These are phyloP conservation scores for Yponomeuta plumbellus DNA, from an alignment of 2,888 invertebrate species.

Conservation along the genomic window DNA sequence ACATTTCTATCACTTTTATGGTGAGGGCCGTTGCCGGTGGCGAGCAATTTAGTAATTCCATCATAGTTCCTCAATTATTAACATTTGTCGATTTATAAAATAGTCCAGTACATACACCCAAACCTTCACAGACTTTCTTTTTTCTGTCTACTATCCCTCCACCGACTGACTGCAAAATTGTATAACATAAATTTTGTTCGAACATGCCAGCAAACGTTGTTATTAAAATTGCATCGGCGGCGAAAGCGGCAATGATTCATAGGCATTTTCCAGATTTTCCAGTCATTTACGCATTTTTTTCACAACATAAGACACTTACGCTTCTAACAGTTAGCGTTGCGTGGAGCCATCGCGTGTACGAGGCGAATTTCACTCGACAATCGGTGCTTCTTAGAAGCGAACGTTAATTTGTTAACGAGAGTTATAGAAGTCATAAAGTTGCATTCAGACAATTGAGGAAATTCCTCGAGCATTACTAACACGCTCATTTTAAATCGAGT, in stretches of 20 bases:
- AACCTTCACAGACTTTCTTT: not conserved
- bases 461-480: not conserved
- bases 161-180: not conserved
- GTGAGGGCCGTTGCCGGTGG: conserved; percentile 12
- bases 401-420: conserved; percentile 16
- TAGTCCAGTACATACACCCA: not conserved
- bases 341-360: conserved; percentile 56
- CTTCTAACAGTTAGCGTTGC: conserved; percentile 54
- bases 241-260: conserved; percentile 64
- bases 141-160: not conserved
- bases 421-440: conserved; percentile 11
- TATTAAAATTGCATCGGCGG: conserved; percentile 55
- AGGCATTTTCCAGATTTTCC: conserved; percentile 61
- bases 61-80: not conserved
- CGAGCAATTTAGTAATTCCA: not conserved
- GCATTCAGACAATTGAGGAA: not conserved
- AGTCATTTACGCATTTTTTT: conserved; percentile 50
- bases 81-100: not conserved
- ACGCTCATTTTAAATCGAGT: not conserved
- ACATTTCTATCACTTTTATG: conserved; percentile 21
- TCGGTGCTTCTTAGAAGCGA: conserved; percentile 17
- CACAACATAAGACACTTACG: conserved; percentile 47
- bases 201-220: conserved; percentile 23
- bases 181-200: not conserved
- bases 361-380: conserved; percentile 54